Percentiles rank a stretch among this genome's conserved stretches.
These are phyloP conservation scores for Tubiluchus corallicola DNA, from an alignment of 2,888 invertebrate species.

Conservation along the genomic window DNA sequence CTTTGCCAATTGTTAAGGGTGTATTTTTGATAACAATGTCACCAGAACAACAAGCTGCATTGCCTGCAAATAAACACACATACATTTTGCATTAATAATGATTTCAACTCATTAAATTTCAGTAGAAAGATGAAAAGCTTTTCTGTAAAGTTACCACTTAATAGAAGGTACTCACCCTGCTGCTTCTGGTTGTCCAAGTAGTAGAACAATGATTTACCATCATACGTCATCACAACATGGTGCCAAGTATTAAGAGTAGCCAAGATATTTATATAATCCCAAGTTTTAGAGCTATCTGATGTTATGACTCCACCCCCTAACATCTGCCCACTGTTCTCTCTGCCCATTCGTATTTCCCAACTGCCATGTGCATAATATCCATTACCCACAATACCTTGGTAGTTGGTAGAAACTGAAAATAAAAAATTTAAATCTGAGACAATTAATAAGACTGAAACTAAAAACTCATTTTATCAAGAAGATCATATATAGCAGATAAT, in stretches of 20 bases:
- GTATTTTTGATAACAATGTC: neutral
- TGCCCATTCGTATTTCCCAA: neutral
- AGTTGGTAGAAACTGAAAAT: no score
- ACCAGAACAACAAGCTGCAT: no score
- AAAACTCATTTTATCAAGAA: no score
- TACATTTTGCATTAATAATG: no score
- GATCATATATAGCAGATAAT: no score
- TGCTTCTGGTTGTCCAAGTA: constrained; percentile 3
- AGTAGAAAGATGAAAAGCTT: no score
- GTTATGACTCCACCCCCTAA: neutral
- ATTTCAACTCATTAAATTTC: no score
- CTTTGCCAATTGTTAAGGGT: neutral
- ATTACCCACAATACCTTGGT: neutral
- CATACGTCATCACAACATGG: constrained; percentile 1
- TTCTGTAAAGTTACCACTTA: no score
- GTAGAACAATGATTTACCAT: neutral
- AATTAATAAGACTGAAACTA: no score
- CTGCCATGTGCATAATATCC: neutral
- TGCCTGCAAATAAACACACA: no score
- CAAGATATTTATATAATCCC: neutral
- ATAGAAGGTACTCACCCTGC: no score
- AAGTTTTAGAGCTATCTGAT: neutral
- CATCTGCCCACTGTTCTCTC: neutral
- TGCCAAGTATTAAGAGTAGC: neutral
- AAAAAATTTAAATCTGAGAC: no score